phyloP scores from a whole-genome alignment of 2,888 invertebrate genomes.

The Hypselothyrea guttata region DNA sequence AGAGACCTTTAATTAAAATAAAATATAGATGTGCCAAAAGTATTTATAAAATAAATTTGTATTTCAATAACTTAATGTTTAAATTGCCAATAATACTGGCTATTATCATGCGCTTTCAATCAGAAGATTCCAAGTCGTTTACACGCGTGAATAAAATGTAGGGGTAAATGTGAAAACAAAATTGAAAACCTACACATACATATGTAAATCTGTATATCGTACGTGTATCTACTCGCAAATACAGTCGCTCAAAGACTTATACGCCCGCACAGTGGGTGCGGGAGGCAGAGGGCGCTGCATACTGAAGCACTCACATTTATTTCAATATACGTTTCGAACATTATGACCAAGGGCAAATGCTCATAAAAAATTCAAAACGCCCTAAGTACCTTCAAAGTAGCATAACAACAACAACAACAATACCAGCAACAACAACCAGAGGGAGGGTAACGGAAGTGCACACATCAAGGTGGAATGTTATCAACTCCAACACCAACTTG shows the following conservation, averaged over 20 bases:
- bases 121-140: no score
- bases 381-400: constrained; percentile 71
- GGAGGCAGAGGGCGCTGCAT: constrained; percentile 16
- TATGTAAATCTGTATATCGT: constrained; percentile 15
- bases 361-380: constrained; percentile 76
- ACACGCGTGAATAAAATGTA: no score
- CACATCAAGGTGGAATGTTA: constrained; percentile 32
- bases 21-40: no score
- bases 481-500: constrained; percentile 15
- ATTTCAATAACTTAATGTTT: no score
- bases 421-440: constrained; percentile 12
- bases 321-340: constrained; percentile 64
- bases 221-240: background rate
- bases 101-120: no score
- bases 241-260: background rate
- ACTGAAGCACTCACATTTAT: constrained; percentile 58
- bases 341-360: constrained; percentile 53
- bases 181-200: background rate
- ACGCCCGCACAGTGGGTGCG: no score
- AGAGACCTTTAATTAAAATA: no score
- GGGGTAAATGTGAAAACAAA: no score
- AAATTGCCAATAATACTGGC: no score
- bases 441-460: constrained; percentile 46
- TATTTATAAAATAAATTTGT: no score
- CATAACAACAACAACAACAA: constrained; percentile 34